These are phyloP conservation scores for Eupithecia centaureata DNA, from an alignment of 2,888 invertebrate genomes.

Conservation along the genomic window DNA sequence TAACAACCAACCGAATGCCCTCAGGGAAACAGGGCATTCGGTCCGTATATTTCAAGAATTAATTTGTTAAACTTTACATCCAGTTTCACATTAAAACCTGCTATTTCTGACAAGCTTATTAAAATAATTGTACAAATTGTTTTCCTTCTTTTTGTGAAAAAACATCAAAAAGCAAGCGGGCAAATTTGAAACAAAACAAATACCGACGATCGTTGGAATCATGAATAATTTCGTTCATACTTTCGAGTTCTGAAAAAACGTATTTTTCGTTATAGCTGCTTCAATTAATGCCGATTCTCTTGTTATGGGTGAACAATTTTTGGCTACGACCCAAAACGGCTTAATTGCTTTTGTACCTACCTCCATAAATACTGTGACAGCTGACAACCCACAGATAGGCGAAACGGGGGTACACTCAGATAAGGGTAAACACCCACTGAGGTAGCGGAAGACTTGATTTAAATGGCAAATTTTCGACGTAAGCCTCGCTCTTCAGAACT, in stretches of 20 bases:
- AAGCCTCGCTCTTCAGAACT: background rate
- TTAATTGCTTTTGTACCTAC: slow-evolving; percentile 38
- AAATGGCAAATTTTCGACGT: background rate
- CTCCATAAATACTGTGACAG: slow-evolving; percentile 22
- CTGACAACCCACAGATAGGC: slow-evolving; percentile 30
- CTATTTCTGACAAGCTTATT: background rate
- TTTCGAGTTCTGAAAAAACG: slow-evolving; percentile 3
- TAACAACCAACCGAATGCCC: background rate
- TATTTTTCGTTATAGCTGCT: slow-evolving; percentile 26
- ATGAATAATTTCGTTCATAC: slow-evolving; percentile 5
- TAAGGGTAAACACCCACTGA: slow-evolving; percentile 16
- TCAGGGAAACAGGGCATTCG: background rate
- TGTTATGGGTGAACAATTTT: slow-evolving; percentile 42
- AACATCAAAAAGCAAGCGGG: background rate
- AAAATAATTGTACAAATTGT: background rate
- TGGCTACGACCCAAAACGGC: slow-evolving; percentile 37
- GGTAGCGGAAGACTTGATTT: background rate
- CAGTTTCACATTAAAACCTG: background rate
- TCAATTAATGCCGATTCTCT: slow-evolving; percentile 45
- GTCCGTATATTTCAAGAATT: background rate
- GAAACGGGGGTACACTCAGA: slow-evolving; percentile 14
- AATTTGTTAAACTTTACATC: background rate
- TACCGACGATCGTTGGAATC: background rate
- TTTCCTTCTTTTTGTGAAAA: background rate
- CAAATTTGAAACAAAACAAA: background rate